These are phyloP conservation scores for Ochropleura plecta DNA, from an alignment of 2,888 invertebrate genomes.

Conservation along the genomic window DNA sequence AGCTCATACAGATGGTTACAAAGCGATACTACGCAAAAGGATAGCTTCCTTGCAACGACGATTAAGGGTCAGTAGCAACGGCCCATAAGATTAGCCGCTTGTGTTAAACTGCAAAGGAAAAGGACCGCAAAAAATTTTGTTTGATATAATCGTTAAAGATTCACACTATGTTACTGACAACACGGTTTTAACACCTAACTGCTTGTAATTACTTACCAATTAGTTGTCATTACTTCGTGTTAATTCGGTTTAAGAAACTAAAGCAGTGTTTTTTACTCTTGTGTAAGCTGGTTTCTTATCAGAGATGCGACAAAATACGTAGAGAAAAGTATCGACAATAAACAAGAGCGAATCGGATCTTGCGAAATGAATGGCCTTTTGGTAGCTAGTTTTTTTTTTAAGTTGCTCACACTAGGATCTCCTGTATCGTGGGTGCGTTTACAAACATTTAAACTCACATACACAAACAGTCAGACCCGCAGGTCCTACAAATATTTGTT, in stretches of 20 bases:
- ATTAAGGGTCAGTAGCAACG: no score
- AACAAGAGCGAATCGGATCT: no score
- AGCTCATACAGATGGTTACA: no score
- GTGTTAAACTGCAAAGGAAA: background rate
- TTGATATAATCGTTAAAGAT: conserved; percentile 7
- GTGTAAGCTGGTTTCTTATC: background rate
- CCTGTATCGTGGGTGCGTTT: no score
- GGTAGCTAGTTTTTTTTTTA: no score
- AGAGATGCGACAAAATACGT: background rate
- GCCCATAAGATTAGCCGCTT: background rate
- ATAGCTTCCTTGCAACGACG: background rate
- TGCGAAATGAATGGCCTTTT: no score
- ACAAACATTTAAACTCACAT: no score
- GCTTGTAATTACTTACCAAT: conserved; percentile 23
- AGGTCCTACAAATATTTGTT: no score
- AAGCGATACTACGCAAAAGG: no score
- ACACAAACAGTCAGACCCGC: no score
- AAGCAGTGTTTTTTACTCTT: background rate
- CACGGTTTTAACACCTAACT: conserved; percentile 21
- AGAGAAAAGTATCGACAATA: background rate
- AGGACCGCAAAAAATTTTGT: conserved; percentile 9
- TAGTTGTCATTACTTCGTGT: conserved; percentile 14
- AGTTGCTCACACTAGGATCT: no score
- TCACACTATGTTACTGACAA: conserved; percentile 16
- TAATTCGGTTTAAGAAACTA: background rate